A percentile compares a stretch with the other conserved stretches of the same genome.
Evolutionary conservation across 2,113 vertebrate genomes (phyloP).

Genomic region (Siniperca chuatsi): DNA sequence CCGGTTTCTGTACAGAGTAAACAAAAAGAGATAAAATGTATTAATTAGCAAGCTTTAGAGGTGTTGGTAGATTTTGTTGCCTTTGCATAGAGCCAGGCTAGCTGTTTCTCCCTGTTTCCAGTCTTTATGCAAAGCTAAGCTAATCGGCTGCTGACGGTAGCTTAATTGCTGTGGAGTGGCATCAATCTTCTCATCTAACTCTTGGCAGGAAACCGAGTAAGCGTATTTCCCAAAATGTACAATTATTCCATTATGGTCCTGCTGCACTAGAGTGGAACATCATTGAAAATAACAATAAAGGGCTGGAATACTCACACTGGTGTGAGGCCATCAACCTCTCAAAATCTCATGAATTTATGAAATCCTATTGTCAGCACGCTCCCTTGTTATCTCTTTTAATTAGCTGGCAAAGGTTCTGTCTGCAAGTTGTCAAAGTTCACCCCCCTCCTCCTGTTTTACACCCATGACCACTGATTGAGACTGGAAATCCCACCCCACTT

Average conservation of each 20-base stretch:
- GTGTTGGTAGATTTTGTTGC: background rate
- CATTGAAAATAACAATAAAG: slow-evolving; percentile 8
- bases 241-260: background rate
- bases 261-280: background rate
- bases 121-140: background rate
- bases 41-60: too few species aligned
- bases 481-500: slow-evolving; percentile 46
- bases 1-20: too few species aligned
- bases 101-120: background rate
- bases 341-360: slow-evolving; percentile 48
- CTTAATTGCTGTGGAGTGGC: background rate
- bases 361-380: slow-evolving; percentile 38
- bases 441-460: slow-evolving; percentile 16
- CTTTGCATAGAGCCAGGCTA: background rate
- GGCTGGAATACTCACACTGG: background rate
- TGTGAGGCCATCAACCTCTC: slow-evolving; percentile 25
- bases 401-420: slow-evolving; percentile 27
- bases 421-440: slow-evolving; percentile 49
- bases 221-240: background rate
- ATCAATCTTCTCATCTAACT: background rate
- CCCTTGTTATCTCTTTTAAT: slow-evolving; percentile 46
- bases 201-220: background rate
- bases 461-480: slow-evolving; percentile 2
- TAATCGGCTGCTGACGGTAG: background rate
- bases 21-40: too few species aligned